Base-by-base conservation (phyloP, 2,888 invertebrate genomes). In the Nomada hirtipes region DNA sequence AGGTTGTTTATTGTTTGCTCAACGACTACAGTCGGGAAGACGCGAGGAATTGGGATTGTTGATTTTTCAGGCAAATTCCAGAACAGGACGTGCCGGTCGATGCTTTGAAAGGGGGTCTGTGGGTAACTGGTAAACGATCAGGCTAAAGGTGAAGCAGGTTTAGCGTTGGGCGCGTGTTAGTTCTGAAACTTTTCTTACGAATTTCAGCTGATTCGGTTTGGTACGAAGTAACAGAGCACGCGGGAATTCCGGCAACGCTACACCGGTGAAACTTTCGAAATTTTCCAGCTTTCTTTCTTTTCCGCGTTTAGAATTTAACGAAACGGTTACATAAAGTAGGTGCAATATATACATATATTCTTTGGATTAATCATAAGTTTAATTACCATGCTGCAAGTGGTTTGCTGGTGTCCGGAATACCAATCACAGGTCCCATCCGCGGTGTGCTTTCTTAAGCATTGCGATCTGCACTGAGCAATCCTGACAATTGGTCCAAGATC, bases 401-500 rank as follows among this genome's bases (percentile, higher is more conserved):
- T 90, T 79, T 92, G 91, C 42, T 90, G 89, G 26, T 89, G 88
- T 68, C 86, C 91, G n/a, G 89, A 71, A 84, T 89, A 90, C 91
- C 91, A 92, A 80, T 91, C 91, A 85, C 93, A 93, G 9, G 86
- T 88, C 9, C 92, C 93, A 73, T 92, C 92, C 50, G 85, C 63
- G 77, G 91, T 92, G 82, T 92, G 90, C 67, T 88, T 89, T 79
- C 89, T 88, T 52, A 93, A 86, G 79, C 93, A 93, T 82, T 91
- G 92, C 63, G 92, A 92, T 88, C 92, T 91, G 89, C 93, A 93
- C 86, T 92, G 93, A 36, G 92, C 93, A 83, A 91, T 89, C 79
- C 92, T 89, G 69, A 93, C 85, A 82, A 91, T 85, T 50, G 93
- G 92, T 63, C 93, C 93, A 55, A 93, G 92, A 89, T 93, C 93